These are phyloP conservation scores for Stenurella melanura DNA, from an alignment of 2,888 invertebrate genomes.

Conservation along the genomic window DNA sequence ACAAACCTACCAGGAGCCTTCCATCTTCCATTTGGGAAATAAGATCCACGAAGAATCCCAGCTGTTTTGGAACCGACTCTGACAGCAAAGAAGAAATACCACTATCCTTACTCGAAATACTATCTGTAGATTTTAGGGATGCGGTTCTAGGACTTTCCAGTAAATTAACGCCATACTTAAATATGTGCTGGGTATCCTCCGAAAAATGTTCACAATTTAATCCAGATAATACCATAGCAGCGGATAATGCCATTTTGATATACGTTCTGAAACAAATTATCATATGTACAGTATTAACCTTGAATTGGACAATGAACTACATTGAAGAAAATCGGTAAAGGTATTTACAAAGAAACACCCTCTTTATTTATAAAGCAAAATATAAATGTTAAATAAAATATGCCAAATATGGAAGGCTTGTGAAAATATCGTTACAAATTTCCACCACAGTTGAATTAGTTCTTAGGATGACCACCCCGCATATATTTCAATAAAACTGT, in stretches of 20 bases:
- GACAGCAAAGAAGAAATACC: conserved; percentile 49
- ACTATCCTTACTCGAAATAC: conserved; percentile 44
- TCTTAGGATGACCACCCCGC: too few species aligned
- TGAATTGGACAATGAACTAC: too few species aligned
- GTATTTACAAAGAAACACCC: too few species aligned
- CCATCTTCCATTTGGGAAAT: conserved; percentile 48
- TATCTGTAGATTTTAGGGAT: conserved; percentile 35
- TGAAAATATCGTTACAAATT: too few species aligned
- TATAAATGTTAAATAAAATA: too few species aligned
- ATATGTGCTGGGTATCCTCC: conserved; percentile 47
- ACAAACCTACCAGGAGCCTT: conserved; percentile 42
- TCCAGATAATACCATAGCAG: conserved; percentile 58
- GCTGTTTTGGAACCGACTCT: conserved; percentile 21
- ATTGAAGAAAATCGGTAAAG: too few species aligned
- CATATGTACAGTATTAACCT: too few species aligned
- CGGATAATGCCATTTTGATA: conserved; percentile 55
- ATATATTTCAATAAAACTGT: too few species aligned
- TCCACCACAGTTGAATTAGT: too few species aligned
- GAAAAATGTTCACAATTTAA: conserved; percentile 52
- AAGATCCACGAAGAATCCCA: conserved; percentile 50
- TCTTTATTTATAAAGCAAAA: too few species aligned
- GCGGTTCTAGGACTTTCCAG: conserved; percentile 50
- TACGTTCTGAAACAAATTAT: not conserved
- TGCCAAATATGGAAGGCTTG: too few species aligned
- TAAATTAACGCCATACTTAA: conserved; percentile 52